phyloP scores from a whole-genome alignment of 2,797 vertebrate species.

The Gambelia wislizenii region DNA sequence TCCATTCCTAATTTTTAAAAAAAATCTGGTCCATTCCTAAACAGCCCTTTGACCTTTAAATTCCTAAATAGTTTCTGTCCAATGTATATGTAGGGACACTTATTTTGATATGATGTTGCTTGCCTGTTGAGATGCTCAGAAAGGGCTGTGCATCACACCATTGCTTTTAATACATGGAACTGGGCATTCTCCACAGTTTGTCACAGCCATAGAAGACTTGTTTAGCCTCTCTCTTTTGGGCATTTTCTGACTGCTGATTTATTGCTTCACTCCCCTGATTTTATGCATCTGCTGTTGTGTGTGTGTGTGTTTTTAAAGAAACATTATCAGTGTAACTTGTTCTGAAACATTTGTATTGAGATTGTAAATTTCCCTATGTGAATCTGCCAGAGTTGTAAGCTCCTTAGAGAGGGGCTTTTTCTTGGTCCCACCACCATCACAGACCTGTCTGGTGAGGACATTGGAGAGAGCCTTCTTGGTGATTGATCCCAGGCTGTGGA shows the following conservation, averaged over 20 bases:
- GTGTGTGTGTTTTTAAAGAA: neutral
- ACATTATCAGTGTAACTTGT: neutral
- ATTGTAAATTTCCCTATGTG: neutral
- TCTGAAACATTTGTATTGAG: neutral
- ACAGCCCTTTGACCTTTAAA: neutral
- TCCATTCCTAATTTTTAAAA: no score
- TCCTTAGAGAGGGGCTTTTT: neutral
- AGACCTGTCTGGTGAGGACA: no score
- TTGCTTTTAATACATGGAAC: neutral
- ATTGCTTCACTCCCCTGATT: neutral
- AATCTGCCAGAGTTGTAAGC: neutral
- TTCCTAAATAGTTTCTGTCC: neutral
- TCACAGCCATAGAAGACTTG: neutral
- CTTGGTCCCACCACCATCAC: no score
- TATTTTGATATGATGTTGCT: neutral
- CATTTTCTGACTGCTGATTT: neutral
- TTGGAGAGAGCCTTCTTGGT: no score
- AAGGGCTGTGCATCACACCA: neutral
- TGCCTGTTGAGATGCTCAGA: neutral
- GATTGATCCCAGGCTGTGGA: no score
- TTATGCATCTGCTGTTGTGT: neutral
- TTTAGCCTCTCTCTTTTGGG: neutral
- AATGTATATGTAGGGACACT: neutral
- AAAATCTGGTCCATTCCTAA: neutral
- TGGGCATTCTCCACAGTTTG: neutral